Conservation (phyloP, 2,888 invertebrate genomes). For the Stenichneumon culpator region DNA sequence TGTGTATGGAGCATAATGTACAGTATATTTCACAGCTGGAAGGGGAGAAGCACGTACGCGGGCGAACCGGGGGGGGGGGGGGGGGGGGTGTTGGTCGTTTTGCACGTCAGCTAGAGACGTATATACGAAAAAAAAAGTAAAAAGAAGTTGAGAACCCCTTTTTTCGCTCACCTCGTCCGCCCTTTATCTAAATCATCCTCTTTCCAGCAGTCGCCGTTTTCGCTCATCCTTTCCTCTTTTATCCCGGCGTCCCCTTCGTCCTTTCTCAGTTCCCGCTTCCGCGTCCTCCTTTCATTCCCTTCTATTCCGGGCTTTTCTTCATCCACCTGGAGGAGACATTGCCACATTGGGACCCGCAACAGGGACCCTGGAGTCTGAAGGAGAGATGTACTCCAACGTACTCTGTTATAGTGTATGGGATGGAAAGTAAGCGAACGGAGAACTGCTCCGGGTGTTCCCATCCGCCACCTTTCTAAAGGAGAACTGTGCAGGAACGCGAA, state of each 20-base stretch:
- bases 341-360: background rate
- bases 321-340: background rate
- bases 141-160: slow-evolving; percentile 2
- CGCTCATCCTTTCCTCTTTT: slow-evolving; percentile 16
- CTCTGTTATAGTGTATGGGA: background rate
- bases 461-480: background rate
- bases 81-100: slow-evolving; percentile 54
- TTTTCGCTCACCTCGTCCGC: slow-evolving; percentile 33
- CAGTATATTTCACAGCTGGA: slow-evolving; percentile 56
- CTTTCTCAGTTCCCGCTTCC: slow-evolving; percentile 5
- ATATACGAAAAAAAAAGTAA: slow-evolving; percentile 17
- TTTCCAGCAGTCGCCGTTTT: slow-evolving; percentile 37
- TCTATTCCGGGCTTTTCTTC: slow-evolving; percentile 6
- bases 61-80: slow-evolving; percentile 7
- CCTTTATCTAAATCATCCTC: slow-evolving; percentile 60
- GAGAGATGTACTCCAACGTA: background rate
- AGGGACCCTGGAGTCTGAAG: background rate
- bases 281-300: background rate
- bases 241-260: slow-evolving; percentile 22
- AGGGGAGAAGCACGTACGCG: slow-evolving; percentile 45
- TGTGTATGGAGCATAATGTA: slow-evolving; percentile 42
- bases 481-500: slow-evolving; percentile 17
- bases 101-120: slow-evolving; percentile 53
- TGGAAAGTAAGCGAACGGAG: background rate
- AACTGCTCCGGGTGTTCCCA: background rate